Base-by-base conservation (phyloP, 2,113 vertebrate species). In the Rhinogobius similis region DNA sequence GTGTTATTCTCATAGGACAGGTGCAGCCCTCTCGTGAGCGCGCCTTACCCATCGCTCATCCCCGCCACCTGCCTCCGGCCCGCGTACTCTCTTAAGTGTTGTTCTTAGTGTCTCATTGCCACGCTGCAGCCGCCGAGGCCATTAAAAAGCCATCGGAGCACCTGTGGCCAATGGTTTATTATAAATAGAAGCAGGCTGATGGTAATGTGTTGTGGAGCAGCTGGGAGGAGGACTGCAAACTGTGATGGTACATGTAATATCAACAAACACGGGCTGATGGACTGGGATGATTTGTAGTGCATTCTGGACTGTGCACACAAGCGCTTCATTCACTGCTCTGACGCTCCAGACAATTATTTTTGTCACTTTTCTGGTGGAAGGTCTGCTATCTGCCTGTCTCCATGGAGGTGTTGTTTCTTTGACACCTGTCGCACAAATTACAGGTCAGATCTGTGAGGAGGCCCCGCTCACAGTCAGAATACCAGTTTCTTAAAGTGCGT, bases 141-240 rank as follows among this genome's bases (percentile, higher is more conserved):
- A 76, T 85, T 89, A 86, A 80, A 81, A 79, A 75, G 59, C 72
- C 73, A 75, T 79, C 80, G 75, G 65, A 81, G 79, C 79, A 88
- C 80, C 82, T 80, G 87, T 59, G 68, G 50, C 76, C 66, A 67
- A 79, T 73, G 77, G 71, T 82, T 89, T 86, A 70, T 82, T 85
- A 87, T 79, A 85, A 84, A 86, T 82, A 88, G 81, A 84, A 68
- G 36, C 62, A 16, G 62, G 58, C 72, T 24, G 26, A 50, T 66
- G 63, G 72, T 80, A 70, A 20, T 66, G 79, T 50, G 41, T 32
- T 73, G 59, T 70, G 38, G 20, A 67, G 43, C 65, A 44, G 56
- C 71, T 70, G 68, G 65, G 61, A 76, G 18, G 55, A 39, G 65
- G 74, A 77, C 72, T 67, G 69, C 27, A 65, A 23, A 41, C 64